Evolutionary conservation across 2,113 vertebrate species (phyloP), one percentile per base, ranked within the genome.

Genomic region (Sciurus niger): DNA sequence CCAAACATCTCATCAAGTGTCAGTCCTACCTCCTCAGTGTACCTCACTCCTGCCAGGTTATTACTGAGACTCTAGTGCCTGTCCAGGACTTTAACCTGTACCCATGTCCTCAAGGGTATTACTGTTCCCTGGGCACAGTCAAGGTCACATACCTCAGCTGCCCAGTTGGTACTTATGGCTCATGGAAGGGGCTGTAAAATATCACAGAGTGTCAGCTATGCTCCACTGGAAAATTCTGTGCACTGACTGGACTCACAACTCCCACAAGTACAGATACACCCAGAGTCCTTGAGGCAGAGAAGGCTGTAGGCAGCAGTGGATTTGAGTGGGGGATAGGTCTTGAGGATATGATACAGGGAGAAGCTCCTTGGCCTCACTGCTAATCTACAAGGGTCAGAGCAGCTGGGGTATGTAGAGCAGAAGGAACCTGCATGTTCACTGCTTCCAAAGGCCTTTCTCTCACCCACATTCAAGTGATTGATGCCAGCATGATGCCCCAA

Each of bases 51-150:
- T 30, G 80, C 67, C 97, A 99, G 99, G 99, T 18, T 99, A 98
- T 97, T 99, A 99, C 98, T 99, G 99, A 96, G 99, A 99, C 96
- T 97, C 88, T 89, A 98, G 98, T 22, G 87, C 98, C 98, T 4
- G 51, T 98, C 87, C 98, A 97, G 34, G 98, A 97, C 84, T 99
- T 99, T 40, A 98, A 98, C 53, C 98, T 98, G 22, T 98, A 98
- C 96, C 99, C 98, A 0, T 99, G 99, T 96, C 99, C 99, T 0
- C 98, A 74, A 95, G 99, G 99, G 28, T 99, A 99, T 97, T 99
- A 99, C 97, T 99, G 99, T 96, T 99, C 99, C 17, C 74, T 92
- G 77, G 99, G 99, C 67, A 99, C 99, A 1, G 95, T 90, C 51
- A 40, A 97, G 37, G 98, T 99, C 76, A 98, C 98, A 51, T 98